Percentiles rank a stretch among this genome's conserved stretches.
These are phyloP conservation scores for Diachrysia chrysitis DNA, from an alignment of 2,888 invertebrate genomes.

Conservation along the genomic window DNA sequence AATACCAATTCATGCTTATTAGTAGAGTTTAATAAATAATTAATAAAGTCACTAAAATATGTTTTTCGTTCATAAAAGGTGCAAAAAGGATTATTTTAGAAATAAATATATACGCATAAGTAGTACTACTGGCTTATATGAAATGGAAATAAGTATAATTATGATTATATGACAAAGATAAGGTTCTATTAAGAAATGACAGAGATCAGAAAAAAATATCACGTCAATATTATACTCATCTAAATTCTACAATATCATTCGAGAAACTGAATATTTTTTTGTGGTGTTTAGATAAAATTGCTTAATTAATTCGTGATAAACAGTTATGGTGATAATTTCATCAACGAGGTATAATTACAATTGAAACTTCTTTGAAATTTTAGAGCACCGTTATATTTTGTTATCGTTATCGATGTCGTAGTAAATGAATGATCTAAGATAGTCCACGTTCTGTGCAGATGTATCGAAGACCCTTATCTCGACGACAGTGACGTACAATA, in stretches of 20 bases:
- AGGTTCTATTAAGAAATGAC: background rate
- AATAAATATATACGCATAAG: too few species aligned
- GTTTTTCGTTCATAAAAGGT: too few species aligned
- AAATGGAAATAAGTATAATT: too few species aligned
- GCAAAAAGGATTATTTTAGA: too few species aligned
- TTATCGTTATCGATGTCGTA: slow-evolving; percentile 27
- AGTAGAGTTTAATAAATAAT: background rate
- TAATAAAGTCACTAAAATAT: background rate
- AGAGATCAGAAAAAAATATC: background rate
- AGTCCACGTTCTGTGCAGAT: slow-evolving; percentile 65
- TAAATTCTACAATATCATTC: too few species aligned
- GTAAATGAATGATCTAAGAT: slow-evolving; percentile 49
- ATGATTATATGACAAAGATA: background rate
- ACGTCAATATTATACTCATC: background rate
- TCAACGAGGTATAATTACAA: background rate
- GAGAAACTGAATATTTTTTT: too few species aligned
- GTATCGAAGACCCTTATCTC: slow-evolving; percentile 70
- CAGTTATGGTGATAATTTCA: background rate
- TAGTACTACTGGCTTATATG: too few species aligned
- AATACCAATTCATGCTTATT: background rate
- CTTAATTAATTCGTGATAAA: background rate
- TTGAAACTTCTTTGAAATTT: background rate
- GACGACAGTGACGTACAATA: slow-evolving; percentile 77
- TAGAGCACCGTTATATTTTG: background rate
- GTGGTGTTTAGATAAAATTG: too few species aligned